Evolutionary conservation across 1,140 invertebrate genomes (phyloP).

Genomic region (Scaptomyza hsui): DNA sequence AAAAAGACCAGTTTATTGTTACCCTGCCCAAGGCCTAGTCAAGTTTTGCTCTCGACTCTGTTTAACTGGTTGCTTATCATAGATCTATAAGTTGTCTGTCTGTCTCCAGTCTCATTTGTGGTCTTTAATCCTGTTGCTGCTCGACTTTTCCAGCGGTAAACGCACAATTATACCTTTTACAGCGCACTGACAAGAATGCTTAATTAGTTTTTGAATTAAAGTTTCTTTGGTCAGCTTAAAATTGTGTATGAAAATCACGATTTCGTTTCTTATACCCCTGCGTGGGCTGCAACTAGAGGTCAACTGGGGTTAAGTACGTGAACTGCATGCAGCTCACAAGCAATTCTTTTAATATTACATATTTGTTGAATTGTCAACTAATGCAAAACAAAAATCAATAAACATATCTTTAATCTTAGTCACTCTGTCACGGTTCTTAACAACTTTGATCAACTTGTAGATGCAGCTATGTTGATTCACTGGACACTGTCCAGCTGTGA

Average conservation of each 20-base stretch:
- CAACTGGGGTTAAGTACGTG: slow-evolving; percentile 50
- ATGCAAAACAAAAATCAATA: background rate
- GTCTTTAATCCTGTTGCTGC: slow-evolving; percentile 61
- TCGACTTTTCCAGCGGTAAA: slow-evolving; percentile 52
- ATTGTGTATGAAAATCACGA: slow-evolving; percentile 59
- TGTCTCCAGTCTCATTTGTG: slow-evolving; percentile 29
- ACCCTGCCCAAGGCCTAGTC: slow-evolving; percentile 47
- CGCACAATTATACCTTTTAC: slow-evolving; percentile 18
- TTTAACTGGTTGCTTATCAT: slow-evolving; percentile 69
- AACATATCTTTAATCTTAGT: background rate
- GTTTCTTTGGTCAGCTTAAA: slow-evolving; percentile 43
- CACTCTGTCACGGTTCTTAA: background rate
- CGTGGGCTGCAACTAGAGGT: slow-evolving; percentile 43
- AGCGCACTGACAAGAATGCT: slow-evolving; percentile 45
- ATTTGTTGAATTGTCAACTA: slow-evolving; percentile 5
- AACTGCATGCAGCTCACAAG: background rate
- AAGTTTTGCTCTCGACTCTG: slow-evolving; percentile 29
- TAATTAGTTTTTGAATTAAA: slow-evolving; percentile 46
- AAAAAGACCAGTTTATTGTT: slow-evolving; percentile 42
- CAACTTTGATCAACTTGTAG: background rate
- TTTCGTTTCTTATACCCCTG: slow-evolving; percentile 12
- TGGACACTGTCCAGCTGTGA: background rate
- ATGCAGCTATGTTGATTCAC: background rate
- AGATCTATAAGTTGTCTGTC: slow-evolving; percentile 47
- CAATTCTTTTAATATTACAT: background rate